Evolutionary conservation across 2,797 vertebrate genomes (phyloP).

Genomic region (Aselliscus stoliczkanus): DNA sequence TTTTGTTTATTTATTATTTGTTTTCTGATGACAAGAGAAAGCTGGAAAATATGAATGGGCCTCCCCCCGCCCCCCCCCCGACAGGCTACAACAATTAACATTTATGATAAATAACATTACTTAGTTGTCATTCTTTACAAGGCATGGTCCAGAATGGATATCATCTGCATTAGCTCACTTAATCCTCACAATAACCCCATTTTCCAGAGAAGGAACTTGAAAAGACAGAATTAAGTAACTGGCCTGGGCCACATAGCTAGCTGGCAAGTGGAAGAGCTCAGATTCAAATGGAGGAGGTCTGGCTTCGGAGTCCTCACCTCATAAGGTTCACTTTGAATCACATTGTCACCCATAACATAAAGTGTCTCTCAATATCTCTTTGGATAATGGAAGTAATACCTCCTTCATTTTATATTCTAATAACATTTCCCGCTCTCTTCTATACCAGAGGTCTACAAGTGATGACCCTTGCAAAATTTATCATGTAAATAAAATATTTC

Average conservation of each 20-base stretch:
- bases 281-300: not conserved
- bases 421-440: not conserved
- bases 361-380: not conserved
- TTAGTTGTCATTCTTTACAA: not conserved
- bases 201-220: not conserved
- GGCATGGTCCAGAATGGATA: not conserved
- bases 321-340: not conserved
- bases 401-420: not conserved
- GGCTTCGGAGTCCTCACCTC: not conserved
- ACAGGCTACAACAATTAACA: not conserved
- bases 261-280: not conserved
- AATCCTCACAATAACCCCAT: not conserved
- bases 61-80: not conserved
- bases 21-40: not conserved
- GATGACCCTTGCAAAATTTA: not conserved
- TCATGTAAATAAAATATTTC: not conserved
- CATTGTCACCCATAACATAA: not conserved
- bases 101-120: not conserved
- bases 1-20: not conserved
- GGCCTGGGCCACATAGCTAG: fast-evolving
- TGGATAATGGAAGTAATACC: not conserved
- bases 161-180: not conserved
- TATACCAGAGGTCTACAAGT: not conserved
- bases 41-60: not conserved
- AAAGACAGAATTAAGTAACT: not conserved